phyloP scores from a whole-genome alignment of 2,113 vertebrate genomes.

The Mustela lutreola region DNA sequence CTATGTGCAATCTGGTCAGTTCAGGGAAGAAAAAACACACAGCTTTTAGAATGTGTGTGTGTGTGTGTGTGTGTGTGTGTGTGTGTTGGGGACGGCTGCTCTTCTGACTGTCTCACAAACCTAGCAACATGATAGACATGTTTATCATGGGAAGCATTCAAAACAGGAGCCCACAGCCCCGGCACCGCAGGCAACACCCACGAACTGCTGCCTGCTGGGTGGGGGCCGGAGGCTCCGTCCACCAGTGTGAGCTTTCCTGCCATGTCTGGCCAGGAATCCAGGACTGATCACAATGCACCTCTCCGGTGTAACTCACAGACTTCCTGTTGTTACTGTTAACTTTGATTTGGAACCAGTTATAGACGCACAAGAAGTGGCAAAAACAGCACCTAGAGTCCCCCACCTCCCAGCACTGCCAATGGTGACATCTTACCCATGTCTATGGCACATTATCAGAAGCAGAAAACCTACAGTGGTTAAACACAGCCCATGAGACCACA shows the following conservation, averaged over 20 bases:
- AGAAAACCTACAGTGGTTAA: rapidly evolving
- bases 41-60: not conserved
- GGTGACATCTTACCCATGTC: not conserved
- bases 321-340: not conserved
- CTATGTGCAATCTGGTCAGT: not conserved
- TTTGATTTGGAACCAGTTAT: not conserved
- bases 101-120: not conserved
- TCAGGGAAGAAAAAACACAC: not conserved
- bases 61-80: not conserved
- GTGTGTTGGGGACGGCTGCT: not conserved
- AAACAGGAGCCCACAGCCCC: not conserved
- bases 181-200: not conserved
- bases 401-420: not conserved
- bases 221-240: not conserved
- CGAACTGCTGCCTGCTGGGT: not conserved
- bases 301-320: not conserved
- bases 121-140: not conserved
- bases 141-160: not conserved
- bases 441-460: not conserved
- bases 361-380: not conserved
- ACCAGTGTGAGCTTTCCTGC: not conserved
- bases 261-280: not conserved
- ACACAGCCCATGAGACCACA: not conserved
- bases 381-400: not conserved
- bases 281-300: not conserved